These are phyloP conservation scores for Tragelaphus strepsiceros DNA, from an alignment of 2,113 vertebrate species.

Conservation along the genomic window DNA sequence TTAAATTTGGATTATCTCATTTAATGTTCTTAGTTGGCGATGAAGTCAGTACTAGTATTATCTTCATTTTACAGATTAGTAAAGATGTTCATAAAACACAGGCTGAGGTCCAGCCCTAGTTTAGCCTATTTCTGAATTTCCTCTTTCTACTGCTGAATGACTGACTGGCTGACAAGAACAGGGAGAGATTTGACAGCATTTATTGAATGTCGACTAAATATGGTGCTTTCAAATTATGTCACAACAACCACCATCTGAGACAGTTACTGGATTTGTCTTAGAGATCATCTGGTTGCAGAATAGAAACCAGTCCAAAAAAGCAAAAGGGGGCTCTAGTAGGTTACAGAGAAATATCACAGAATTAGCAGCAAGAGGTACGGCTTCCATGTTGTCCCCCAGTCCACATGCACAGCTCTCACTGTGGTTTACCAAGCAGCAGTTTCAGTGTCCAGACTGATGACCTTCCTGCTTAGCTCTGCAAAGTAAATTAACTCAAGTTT, in stretches of 20 bases:
- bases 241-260: conserved; percentile 56
- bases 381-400: rapidly evolving
- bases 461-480: background rate
- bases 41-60: background rate
- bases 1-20: background rate
- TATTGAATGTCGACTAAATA: conserved; percentile 25
- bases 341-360: background rate
- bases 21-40: background rate
- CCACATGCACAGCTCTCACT: rapidly evolving
- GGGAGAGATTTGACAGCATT: background rate
- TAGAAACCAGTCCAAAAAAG: background rate
- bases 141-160: background rate
- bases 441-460: background rate
- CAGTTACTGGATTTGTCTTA: conserved; percentile 33
- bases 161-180: background rate
- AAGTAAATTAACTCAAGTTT: background rate
- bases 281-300: conserved; percentile 7
- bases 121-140: background rate
- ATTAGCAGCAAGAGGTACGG: background rate
- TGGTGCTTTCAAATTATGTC: conserved; percentile 44
- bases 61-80: background rate
- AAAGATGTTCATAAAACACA: background rate
- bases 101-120: background rate
- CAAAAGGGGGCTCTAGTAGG: background rate
- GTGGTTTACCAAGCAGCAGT: background rate